Percentiles rank a stretch among this genome's conserved stretches.
Evolutionary conservation across 2,797 vertebrate genomes (phyloP).

Genomic region (Gymnocypris eckloni): DNA sequence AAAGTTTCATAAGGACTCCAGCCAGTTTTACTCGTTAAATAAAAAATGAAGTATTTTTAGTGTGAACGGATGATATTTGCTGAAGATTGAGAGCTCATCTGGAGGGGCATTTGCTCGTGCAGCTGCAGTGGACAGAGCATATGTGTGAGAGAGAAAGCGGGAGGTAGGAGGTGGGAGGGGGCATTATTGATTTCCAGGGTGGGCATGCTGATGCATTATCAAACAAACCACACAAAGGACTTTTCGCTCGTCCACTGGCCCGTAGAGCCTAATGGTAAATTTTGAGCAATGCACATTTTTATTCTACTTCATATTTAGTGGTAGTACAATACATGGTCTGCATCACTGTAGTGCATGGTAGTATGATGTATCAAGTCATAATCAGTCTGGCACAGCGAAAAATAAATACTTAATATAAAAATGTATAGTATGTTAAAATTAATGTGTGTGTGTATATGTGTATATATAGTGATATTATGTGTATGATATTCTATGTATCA

Average conservation of each 20-base stretch:
- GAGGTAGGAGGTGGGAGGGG: constrained; percentile 23
- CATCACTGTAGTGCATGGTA: background rate
- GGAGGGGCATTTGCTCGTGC: constrained; percentile 42
- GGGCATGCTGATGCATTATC: constrained; percentile 72
- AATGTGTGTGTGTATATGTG: too few species aligned
- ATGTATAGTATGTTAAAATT: too few species aligned
- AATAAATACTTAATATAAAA: background rate
- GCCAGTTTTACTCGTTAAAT: background rate
- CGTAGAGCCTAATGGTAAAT: background rate
- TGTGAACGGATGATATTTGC: background rate
- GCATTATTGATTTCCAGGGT: constrained; percentile 72
- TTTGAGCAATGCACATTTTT: background rate
- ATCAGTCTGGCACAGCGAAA: background rate
- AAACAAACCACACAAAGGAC: constrained; percentile 67
- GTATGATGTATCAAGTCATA: background rate
- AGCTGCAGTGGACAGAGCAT: constrained; percentile 58
- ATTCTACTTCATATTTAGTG: background rate
- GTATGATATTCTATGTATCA: background rate
- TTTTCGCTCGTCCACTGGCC: constrained; percentile 18
- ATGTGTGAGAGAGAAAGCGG: constrained; percentile 11
- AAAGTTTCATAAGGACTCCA: too few species aligned
- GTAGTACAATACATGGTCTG: background rate
- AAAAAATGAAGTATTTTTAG: background rate
- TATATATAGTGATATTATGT: too few species aligned
- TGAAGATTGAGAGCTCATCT: constrained; percentile 37